These are phyloP conservation scores for Umimayanthus kanabou DNA, from an alignment of 92 coral and sea anemone genomes.

Conservation along the genomic window DNA sequence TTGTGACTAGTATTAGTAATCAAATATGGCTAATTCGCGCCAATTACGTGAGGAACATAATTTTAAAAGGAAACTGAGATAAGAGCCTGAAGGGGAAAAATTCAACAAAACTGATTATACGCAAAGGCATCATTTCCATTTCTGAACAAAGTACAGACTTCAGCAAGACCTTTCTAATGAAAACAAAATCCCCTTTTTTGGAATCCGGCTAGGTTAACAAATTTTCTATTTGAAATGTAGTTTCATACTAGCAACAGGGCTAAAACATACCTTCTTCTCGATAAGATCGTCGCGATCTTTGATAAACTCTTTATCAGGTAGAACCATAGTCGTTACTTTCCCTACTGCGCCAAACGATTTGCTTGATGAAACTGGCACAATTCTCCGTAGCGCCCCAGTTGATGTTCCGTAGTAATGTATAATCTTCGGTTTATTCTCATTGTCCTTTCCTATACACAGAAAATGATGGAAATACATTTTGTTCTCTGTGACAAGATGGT, in stretches of 20 bases:
- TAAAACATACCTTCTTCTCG: conserved; percentile 22
- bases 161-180: too few species aligned
- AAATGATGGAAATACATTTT: conserved; percentile 26
- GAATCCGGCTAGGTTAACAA: too few species aligned
- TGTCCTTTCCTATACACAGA: conserved; percentile 32
- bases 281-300: conserved; percentile 29
- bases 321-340: not conserved
- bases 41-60: too few species aligned
- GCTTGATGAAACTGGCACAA: conserved; percentile 9
- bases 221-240: not conserved
- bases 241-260: not conserved
- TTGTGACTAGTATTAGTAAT: too few species aligned
- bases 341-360: conserved; percentile 17
- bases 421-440: conserved; percentile 11
- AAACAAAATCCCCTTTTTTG: too few species aligned
- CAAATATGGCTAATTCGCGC: too few species aligned
- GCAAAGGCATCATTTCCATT: too few species aligned
- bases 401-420: conserved; percentile 37
- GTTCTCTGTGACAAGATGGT: conserved; percentile 26
- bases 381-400: not conserved
- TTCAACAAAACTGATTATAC: too few species aligned
- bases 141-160: too few species aligned
- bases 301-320: conserved; percentile 38
- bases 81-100: too few species aligned
- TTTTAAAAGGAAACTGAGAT: too few species aligned